Evolutionary conservation across 1,140 invertebrate genomes (phyloP), one percentile per base, ranked within the genome.

Genomic region (Limonius californicus): DNA sequence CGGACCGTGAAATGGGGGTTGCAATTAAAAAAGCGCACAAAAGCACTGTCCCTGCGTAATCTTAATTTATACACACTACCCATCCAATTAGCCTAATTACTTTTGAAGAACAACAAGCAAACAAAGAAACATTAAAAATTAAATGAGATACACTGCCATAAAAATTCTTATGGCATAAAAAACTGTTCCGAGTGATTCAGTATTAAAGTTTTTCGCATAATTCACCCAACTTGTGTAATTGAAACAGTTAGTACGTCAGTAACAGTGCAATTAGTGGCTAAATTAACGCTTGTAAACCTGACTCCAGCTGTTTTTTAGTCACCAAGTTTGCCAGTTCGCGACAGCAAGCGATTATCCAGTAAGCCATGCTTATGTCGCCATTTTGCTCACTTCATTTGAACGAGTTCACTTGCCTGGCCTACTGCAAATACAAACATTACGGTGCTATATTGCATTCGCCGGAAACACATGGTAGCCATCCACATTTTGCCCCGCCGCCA

Each of bases 191-290:
- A 21, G 53, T 30, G 43, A 54, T 63, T 42, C 43, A 59, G 53
- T 62, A 59, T 69, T 50, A 68, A 70, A 70, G 58, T 70, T 70
- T 70, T 69, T 63, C 57, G 47, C 65, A 69, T 70, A 69, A 70
- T 55, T 70, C 65, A 68, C 54, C 54, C 42, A 67, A 68, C 53
- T 70, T 67, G 57, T 54, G 62, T 64, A 67, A 67, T 66, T 66
- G 63, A 67, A 66, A 68, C 59, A 47, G 61, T 64, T 62, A 65
- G 43, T 43, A 57, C 62, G 69, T 69, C 67, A 65, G 42, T 32
- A 60, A 47, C 69, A 70, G 63, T 50, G 65, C 63, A 70, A 70
- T 70, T 70, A 70, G 67, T 59, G 61, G 69, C 42, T 55, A 54
- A 70, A 70, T 70, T 69, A 70, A 65, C 69, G 65, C 61, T 64